Percentiles rank a stretch among this genome's conserved stretches.
Evolutionary conservation across 2,797 vertebrate genomes (phyloP).

Genomic region (Synanceia verrucosa): DNA sequence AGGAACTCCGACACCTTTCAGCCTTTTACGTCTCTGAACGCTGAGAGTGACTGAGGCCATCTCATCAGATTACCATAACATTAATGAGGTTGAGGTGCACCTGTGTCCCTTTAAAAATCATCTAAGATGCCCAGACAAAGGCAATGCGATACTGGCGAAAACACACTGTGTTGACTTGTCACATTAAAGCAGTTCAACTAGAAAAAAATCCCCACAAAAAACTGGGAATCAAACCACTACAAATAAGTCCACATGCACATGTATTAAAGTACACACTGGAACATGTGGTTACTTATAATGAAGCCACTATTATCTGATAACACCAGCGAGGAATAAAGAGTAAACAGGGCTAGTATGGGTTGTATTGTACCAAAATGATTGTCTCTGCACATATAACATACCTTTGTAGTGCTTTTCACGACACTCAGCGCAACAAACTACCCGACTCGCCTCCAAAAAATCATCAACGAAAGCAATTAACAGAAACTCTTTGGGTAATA

Average conservation of each 20-base stretch:
- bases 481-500: constrained; percentile 41
- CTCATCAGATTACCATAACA: constrained; percentile 70
- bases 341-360: not conserved
- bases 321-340: not conserved
- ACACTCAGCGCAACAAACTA: constrained; percentile 10
- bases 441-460: constrained; percentile 31
- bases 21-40: constrained; percentile 59
- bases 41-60: constrained; percentile 55
- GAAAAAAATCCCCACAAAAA: not conserved
- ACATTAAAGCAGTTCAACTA: not conserved
- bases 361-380: not conserved
- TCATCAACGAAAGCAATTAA: constrained; percentile 48
- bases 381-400: not conserved
- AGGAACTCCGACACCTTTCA: constrained; percentile 52
- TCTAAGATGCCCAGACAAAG: constrained; percentile 31
- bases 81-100: constrained; percentile 53
- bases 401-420: constrained; percentile 6
- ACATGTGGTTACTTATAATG: not conserved
- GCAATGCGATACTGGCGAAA: constrained; percentile 4
- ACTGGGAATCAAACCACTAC: not conserved
- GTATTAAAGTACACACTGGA: not conserved
- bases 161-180: constrained; percentile 5
- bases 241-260: not conserved
- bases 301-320: not conserved
- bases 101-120: constrained; percentile 45